Evolutionary conservation across 2,888 invertebrate species (phyloP), one percentile per base, ranked within the genome.

Genomic region (Monoplex corrugatus): DNA sequence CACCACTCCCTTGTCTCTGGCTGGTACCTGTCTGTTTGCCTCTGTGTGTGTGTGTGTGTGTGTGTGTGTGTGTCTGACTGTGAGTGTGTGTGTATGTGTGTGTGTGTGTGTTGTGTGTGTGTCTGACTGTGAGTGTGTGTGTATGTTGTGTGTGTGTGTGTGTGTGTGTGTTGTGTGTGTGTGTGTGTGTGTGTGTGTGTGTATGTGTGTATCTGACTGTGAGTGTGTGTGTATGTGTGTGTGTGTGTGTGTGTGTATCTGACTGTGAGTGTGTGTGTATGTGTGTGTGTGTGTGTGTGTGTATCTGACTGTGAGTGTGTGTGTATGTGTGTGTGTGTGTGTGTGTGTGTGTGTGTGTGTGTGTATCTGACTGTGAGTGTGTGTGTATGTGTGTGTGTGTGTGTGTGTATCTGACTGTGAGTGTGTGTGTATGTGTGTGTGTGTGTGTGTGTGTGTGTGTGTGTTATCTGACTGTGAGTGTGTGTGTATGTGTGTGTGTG

Each of bases 251-350:
- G n/a, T n/a, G n/a, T n/a, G n/a, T 63, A 28, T 63, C 23, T 63
- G 63, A 23, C 3, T n/a, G n/a, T n/a, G n/a, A n/a, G n/a, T n/a
- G n/a, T n/a, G n/a, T n/a, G n/a, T n/a, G n/a, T n/a, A n/a, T n/a
- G n/a, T n/a, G n/a, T n/a, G n/a, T n/a, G n/a, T n/a, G n/a, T n/a
- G n/a, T n/a, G n/a, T n/a, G n/a, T n/a, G n/a, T n/a, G n/a, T n/a
- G n/a, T n/a, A n/a, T n/a, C n/a, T n/a, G n/a, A n/a, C n/a, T n/a
- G n/a, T n/a, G n/a, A n/a, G n/a, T n/a, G n/a, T 63, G 63, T 63
- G 63, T 63, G 63, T 63, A 23, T 63, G 63, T 63, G 63, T 63
- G 63, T 63, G 63, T 63, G 63, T 63, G 63, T 63, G 63, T 63
- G 23, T 63, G 63, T 63, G 63, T 63, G 63, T 63, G 63, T 23